A percentile compares a stretch with the other conserved stretches of the same genome.
Conservation (phyloP, 2,888 invertebrate genomes). For the Sinohyriopsis cumingii region DNA sequence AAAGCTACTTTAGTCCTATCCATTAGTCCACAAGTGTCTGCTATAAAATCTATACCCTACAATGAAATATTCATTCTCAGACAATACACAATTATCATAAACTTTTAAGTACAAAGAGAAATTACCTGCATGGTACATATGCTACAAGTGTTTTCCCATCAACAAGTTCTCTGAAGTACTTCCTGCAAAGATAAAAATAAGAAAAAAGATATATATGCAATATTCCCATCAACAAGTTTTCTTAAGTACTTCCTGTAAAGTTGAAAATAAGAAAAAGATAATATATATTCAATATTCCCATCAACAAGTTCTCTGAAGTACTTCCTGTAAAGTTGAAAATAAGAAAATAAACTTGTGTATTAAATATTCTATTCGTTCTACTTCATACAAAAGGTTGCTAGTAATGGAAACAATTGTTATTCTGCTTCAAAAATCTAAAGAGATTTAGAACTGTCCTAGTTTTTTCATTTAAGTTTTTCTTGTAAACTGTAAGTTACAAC, state of each 20-base stretch:
- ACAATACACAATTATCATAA: background rate
- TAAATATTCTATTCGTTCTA: constrained; percentile 68
- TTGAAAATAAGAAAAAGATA: too few species aligned
- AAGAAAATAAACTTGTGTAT: background rate
- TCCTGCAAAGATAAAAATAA: constrained; percentile 79
- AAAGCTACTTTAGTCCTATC: background rate
- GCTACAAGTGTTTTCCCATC: constrained; percentile 72
- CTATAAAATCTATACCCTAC: too few species aligned
- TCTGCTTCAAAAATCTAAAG: too few species aligned
- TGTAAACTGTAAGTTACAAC: too few species aligned
- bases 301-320: constrained; percentile 81
- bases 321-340: constrained; percentile 79
- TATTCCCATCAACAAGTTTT: too few species aligned
- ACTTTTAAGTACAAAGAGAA: background rate
- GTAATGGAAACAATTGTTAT: constrained; percentile 77
- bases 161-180: constrained; percentile 81
- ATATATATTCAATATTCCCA: constrained; percentile 59
- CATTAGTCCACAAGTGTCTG: too few species aligned
- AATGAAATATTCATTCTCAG: background rate
- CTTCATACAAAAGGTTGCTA: constrained; percentile 67
- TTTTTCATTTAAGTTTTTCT: too few species aligned
- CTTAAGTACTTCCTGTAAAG: too few species aligned
- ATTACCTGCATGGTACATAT: constrained; percentile 50
- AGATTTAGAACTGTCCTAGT: too few species aligned
- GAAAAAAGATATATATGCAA: too few species aligned